Evolutionary conservation across 2,797 vertebrate species (phyloP).

Genomic region (Lacerta viridis): DNA sequence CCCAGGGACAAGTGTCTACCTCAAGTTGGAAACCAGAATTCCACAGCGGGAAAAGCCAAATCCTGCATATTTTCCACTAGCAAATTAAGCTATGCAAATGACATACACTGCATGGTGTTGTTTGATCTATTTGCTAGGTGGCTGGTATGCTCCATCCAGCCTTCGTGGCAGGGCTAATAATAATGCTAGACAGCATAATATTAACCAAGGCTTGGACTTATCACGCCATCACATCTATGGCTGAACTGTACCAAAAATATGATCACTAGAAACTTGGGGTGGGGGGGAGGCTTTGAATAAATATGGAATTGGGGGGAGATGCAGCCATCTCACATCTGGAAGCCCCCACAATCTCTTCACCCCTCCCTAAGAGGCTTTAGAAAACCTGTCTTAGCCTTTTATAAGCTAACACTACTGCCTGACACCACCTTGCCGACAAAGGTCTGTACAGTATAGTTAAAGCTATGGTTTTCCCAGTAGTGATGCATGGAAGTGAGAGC

Average conservation of each 20-base stretch:
- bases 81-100: slow-evolving; percentile 10
- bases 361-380: not conserved
- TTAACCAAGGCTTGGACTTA: too few relatives aligned
- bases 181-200: not conserved
- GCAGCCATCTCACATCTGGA: not conserved
- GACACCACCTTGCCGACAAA: too few relatives aligned
- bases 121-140: not conserved
- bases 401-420: too few relatives aligned
- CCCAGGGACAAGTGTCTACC: not conserved
- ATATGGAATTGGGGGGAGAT: not conserved
- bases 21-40: not conserved
- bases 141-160: too few relatives aligned
- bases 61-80: not conserved
- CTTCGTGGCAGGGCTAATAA: too few relatives aligned
- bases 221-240: not conserved
- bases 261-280: not conserved
- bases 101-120: not conserved
- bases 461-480: too few relatives aligned
- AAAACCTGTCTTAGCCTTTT: too few relatives aligned
- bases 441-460: too few relatives aligned
- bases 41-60: not conserved
- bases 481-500: too few relatives aligned
- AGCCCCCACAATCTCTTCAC: not conserved
- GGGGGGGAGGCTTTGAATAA: not conserved
- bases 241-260: not conserved